phyloP scores from a whole-genome alignment of 1,140 invertebrate genomes.

The Centruroides sculpturatus region DNA sequence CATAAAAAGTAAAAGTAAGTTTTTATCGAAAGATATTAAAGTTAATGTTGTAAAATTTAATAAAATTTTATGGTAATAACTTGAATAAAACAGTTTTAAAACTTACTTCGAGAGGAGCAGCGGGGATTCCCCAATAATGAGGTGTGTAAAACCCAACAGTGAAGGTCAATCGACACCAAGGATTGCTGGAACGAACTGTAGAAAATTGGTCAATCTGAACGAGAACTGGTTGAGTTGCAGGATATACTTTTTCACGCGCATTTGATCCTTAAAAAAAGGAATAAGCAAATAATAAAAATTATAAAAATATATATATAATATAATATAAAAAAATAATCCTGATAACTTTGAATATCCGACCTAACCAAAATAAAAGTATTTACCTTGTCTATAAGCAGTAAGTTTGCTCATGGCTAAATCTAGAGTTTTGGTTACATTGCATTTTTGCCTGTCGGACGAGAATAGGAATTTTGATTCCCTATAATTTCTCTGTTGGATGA shows the following conservation, averaged over 20 bases:
- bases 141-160: constrained; percentile 2
- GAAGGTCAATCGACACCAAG: constrained; percentile 10
- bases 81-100: neutral
- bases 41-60: too few species aligned
- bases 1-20: too few species aligned
- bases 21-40: too few species aligned
- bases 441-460: neutral
- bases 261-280: too few species aligned
- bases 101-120: constrained; percentile 6
- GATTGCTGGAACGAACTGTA: constrained; percentile 1
- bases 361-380: too few species aligned
- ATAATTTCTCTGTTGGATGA: constrained; percentile 8
- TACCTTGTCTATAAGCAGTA: neutral
- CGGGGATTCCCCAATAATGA: constrained; percentile 8
- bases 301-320: neutral
- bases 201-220: constrained; percentile 3
- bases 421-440: neutral
- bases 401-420: neutral
- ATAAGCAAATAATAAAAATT: too few species aligned
- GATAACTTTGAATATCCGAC: too few species aligned
- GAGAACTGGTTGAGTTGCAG: constrained; percentile 1
- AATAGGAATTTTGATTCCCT: constrained; percentile 1
- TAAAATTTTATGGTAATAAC: too few species aligned
- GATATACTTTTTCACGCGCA: constrained; percentile 4
- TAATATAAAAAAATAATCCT: too few species aligned